Evolutionary conservation across 1,140 invertebrate species (phyloP).

Genomic region (Drosophila kurseongensis): DNA sequence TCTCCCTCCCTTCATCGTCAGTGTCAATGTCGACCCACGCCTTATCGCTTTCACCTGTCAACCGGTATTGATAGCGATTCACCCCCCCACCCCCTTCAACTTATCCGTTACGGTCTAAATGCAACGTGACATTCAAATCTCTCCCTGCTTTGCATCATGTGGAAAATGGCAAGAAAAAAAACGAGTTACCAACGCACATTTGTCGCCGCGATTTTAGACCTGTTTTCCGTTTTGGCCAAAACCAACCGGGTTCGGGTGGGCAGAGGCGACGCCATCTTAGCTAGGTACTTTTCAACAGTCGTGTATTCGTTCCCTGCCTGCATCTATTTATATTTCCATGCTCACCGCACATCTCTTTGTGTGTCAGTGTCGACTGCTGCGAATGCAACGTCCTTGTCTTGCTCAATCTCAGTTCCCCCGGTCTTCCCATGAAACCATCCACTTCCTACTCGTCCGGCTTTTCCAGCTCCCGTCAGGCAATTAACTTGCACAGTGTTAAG

Average conservation of each 20-base stretch:
- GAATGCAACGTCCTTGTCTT: conserved; percentile 41
- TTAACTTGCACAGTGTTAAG: conserved; percentile 26
- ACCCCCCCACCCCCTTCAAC: conserved; percentile 12
- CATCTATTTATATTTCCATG: conserved; percentile 40
- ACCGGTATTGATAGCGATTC: conserved; percentile 45
- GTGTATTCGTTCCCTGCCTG: conserved; percentile 24
- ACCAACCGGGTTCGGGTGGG: conserved; percentile 45
- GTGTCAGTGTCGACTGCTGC: conserved; percentile 39
- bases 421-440: conserved; percentile 16
- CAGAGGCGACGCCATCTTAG: conserved; percentile 63
- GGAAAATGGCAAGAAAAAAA: conserved; percentile 22
- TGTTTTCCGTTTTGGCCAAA: conserved; percentile 68
- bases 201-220: conserved; percentile 72
- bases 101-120: conserved; percentile 53
- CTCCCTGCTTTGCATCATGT: conserved; percentile 28
- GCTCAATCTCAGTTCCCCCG: conserved; percentile 16
- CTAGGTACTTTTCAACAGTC: conserved; percentile 47
- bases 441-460: conserved; percentile 42
- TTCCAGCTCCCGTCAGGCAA: conserved; percentile 43
- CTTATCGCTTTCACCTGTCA: conserved; percentile 56
- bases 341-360: conserved; percentile 29
- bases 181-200: conserved; percentile 46
- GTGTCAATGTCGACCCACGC: conserved; percentile 23
- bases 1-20: neutral
- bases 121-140: conserved; percentile 74